Conservation (phyloP, 1,140 invertebrate species). For the Drosophila miranda region DNA sequence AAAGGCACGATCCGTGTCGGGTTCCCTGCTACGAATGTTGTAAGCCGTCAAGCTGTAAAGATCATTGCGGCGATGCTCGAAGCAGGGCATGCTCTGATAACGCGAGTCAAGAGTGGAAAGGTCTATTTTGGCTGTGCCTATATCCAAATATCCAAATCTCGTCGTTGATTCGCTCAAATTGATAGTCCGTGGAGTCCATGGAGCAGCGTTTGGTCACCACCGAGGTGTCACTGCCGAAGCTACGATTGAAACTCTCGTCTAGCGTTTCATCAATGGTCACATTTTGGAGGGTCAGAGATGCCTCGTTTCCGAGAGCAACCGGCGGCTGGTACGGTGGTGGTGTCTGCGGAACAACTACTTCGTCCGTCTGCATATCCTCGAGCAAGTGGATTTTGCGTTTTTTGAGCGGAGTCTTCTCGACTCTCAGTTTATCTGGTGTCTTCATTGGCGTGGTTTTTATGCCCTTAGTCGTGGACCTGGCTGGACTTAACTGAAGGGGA, state of each 20-base stretch:
- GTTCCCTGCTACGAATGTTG: constrained; percentile 19
- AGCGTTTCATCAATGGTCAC: constrained; percentile 52
- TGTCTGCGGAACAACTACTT: constrained; percentile 5
- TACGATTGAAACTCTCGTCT: background rate
- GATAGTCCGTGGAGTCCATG: constrained; percentile 69
- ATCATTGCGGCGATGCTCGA: constrained; percentile 88
- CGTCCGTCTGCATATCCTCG: background rate
- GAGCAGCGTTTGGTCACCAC: constrained; percentile 69
- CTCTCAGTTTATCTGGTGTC: constrained; percentile 2
- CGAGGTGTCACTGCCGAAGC: constrained; percentile 14
- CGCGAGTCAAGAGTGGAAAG: constrained; percentile 86
- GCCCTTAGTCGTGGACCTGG: constrained; percentile 6
- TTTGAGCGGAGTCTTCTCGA: constrained; percentile 28
- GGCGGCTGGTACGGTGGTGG: background rate
- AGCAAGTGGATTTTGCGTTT: constrained; percentile 35
- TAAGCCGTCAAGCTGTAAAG: constrained; percentile 81
- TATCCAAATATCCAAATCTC: no score
- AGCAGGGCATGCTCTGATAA: constrained; percentile 92
- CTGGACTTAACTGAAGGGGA: constrained; percentile 26
- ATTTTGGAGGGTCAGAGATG: constrained; percentile 2
- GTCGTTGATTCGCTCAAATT: constrained; percentile 66
- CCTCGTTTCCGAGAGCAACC: no score
- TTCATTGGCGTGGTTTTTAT: background rate
- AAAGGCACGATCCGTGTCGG: constrained; percentile 83
- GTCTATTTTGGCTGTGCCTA: constrained; percentile 88